Evolutionary conservation across 53 echinoderm and acorn worm genomes (phyloP).

Genomic region (Echinometra lucunter): DNA sequence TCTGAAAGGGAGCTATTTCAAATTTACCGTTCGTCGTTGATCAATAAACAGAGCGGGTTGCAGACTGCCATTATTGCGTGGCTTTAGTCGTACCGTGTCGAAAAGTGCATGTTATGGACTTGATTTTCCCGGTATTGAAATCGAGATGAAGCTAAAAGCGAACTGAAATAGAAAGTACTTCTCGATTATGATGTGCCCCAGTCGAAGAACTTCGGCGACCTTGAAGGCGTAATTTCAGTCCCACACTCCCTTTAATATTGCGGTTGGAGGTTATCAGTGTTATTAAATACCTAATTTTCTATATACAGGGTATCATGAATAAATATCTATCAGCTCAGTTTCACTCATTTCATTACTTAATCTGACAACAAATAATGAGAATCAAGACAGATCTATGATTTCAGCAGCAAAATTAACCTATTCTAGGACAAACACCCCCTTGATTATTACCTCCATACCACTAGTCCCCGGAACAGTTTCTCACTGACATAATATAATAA

Average conservation of each 20-base stretch:
- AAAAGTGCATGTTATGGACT: slow-evolving; percentile 39
- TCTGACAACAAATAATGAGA: not conserved
- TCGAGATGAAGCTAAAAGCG: slow-evolving; percentile 12
- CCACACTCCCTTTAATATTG: not conserved
- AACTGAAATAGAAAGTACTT: slow-evolving; percentile 8
- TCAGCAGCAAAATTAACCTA: not conserved
- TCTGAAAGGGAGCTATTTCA: slow-evolving; percentile 56
- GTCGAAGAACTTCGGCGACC: not conserved
- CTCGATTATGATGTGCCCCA: not conserved
- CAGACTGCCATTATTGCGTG: not conserved
- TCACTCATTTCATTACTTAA: not conserved
- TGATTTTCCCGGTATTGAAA: slow-evolving; percentile 13
- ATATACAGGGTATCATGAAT: not conserved
- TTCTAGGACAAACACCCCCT: not conserved
- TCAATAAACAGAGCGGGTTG: slow-evolving; percentile 40
- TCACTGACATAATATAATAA: not conserved
- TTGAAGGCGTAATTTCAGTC: not conserved
- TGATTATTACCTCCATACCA: not conserved
- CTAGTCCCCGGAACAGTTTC: not conserved
- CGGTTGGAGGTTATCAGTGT: not conserved
- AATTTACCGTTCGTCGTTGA: slow-evolving; percentile 22
- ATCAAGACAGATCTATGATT: not conserved
- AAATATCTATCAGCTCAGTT: not conserved
- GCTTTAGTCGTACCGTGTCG: slow-evolving; percentile 14
- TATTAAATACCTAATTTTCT: not conserved